Conservation (phyloP, 2,888 invertebrate species). For the Emmelina monodactyla region DNA sequence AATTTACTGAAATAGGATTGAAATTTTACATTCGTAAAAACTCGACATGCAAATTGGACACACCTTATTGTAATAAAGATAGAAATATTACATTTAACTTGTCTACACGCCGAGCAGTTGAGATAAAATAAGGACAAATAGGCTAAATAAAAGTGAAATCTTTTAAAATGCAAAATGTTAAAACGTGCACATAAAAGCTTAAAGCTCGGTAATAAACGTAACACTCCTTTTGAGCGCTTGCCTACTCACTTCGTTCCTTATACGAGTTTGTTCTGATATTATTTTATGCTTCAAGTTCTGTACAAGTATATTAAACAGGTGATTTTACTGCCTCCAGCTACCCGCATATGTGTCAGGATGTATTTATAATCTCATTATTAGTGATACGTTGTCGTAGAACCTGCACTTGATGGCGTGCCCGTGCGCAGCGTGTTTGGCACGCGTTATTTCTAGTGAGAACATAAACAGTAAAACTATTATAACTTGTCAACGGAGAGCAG, state of each 20-base stretch:
- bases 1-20: no score
- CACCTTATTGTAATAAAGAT: no score
- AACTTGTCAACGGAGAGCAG: not conserved
- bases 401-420: not conserved
- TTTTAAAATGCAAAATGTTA: not conserved
- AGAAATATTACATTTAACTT: no score
- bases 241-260: not conserved
- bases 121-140: no score
- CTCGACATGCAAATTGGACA: no score
- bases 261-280: not conserved
- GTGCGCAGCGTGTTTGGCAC: not conserved
- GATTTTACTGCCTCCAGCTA: conserved; percentile 1
- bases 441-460: not conserved
- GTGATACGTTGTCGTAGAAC: not conserved
- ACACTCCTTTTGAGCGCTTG: not conserved
- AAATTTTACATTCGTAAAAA: no score
- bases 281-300: not conserved
- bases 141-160: no score
- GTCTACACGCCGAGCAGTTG: no score
- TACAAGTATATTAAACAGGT: conserved; percentile 1
- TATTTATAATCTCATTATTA: conserved; percentile 1
- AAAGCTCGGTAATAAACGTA: not conserved
- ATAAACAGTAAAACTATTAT: not conserved
- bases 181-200: not conserved
- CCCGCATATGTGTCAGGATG: conserved; percentile 1